phyloP scores from a whole-genome alignment of 2,888 invertebrate genomes.

The Pandemis corylana region DNA sequence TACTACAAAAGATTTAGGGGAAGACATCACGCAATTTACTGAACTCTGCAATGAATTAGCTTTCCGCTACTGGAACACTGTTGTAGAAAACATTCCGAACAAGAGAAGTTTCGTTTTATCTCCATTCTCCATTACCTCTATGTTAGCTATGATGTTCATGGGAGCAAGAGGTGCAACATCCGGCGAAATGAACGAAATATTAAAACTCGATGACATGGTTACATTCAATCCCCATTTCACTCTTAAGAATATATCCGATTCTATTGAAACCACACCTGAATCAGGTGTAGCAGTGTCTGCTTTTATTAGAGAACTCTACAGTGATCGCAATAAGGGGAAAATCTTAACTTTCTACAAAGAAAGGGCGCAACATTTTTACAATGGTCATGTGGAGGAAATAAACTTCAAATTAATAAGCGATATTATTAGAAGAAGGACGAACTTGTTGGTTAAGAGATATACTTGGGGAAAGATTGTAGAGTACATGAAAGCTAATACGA shows the following conservation, averaged over 20 bases:
- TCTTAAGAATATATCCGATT: slow-evolving; percentile 93
- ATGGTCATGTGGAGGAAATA: slow-evolving; percentile 93
- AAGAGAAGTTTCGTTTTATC: slow-evolving; percentile 92
- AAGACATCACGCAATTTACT: slow-evolving; percentile 91
- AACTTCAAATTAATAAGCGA: slow-evolving; percentile 93
- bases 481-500: slow-evolving; percentile 89
- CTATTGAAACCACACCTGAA: slow-evolving; percentile 87
- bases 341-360: slow-evolving; percentile 94
- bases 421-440: slow-evolving; percentile 91
- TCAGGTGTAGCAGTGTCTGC: slow-evolving; percentile 92
- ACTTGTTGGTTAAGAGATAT: slow-evolving; percentile 91
- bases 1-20: slow-evolving; percentile 88
- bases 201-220: slow-evolving; percentile 93
- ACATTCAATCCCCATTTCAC: slow-evolving; percentile 96
- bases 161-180: slow-evolving; percentile 95
- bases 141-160: slow-evolving; percentile 95
- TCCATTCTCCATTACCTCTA: slow-evolving; percentile 93
- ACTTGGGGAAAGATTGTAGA: slow-evolving; percentile 91
- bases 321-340: slow-evolving; percentile 92
- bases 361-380: slow-evolving; percentile 94
- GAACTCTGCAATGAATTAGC: slow-evolving; percentile 94
- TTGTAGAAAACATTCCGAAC: slow-evolving; percentile 89
- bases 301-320: slow-evolving; percentile 92
- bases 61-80: slow-evolving; percentile 92
- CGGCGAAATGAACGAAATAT: slow-evolving; percentile 94